Base-by-base conservation (phyloP, 2,113 vertebrate species). In the Leptosomus discolor region DNA sequence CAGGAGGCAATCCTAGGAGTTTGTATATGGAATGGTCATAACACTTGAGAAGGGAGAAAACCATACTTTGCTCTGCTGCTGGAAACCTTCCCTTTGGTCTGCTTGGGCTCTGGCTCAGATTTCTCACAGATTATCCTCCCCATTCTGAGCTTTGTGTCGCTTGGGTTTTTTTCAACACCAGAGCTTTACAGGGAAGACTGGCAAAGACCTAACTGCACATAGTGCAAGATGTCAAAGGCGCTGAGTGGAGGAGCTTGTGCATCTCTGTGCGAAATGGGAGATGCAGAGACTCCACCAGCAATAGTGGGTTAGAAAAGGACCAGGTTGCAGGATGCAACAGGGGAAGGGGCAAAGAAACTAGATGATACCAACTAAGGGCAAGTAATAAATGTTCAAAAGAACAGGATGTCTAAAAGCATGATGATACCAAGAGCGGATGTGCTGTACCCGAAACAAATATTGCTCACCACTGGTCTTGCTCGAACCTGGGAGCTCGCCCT, bases 401-500 rank as follows among this genome's bases (percentile, higher is more conserved):
- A 19, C 1, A 10, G 1, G 20, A 16, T 22, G 32, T 15, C 51
- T 43, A 8, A 64, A 74, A 65, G 5, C 17, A 20, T 1, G 5
- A 26, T 4, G 12, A 7, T 8, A 8, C 22, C 19, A 14, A 36
- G 41, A 83, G 37, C 71, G 63, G 56, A 41, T 16, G 10, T 0
- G 0, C 23, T 29, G 30, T 16, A 6, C 4, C 0, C 0, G 1
- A 27, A 41, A 23, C 17, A n/a, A 21, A n/a, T 39, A 30, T 21
- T 2, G 0, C 26, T 32, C 10, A 1, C 32, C 29, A 1, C 24
- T 29, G 23, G 20, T 14, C 41, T 51, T 3, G 4, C 39, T 51
- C 2, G 0, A 32, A 8, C 5, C 20, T 18, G 22, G 41, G 48
- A 43, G 29, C 26, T 56, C 56, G 2, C 18, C 32, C 32, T 24